phyloP scores from a whole-genome alignment of 2,113 vertebrate genomes.

The Haemorhous mexicanus region DNA sequence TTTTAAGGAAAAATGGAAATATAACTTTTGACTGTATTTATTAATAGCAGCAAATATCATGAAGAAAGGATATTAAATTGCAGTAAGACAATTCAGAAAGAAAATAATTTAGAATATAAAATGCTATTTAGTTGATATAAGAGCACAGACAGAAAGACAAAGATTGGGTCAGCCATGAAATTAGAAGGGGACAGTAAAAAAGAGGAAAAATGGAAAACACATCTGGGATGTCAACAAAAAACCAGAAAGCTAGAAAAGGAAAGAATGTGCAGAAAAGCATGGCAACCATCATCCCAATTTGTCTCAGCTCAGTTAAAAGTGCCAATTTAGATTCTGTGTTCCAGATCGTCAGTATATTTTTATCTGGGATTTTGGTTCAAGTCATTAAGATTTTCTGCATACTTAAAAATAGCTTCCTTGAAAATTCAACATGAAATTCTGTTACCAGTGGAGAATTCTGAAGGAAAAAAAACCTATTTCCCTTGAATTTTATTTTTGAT shows the following conservation, averaged over 20 bases:
- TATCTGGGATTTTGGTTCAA: conserved; percentile 64
- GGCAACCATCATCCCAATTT: conserved; percentile 55
- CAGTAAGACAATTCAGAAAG: neutral
- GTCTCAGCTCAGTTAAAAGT: conserved; percentile 46
- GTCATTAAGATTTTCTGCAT: conserved; percentile 67
- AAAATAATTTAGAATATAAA: neutral
- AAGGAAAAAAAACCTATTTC: neutral
- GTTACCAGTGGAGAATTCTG: conserved; percentile 14
- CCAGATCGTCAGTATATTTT: conserved; percentile 64
- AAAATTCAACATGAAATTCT: conserved; percentile 57
- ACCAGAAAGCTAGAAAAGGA: conserved; percentile 24
- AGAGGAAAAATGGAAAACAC: neutral
- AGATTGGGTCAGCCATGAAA: neutral
- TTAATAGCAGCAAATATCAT: neutral
- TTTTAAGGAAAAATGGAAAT: neutral
- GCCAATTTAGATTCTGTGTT: conserved; percentile 65
- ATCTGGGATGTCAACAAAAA: conserved; percentile 12
- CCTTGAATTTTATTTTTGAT: neutral
- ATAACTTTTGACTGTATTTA: neutral
- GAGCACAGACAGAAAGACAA: neutral
- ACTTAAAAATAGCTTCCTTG: conserved; percentile 56
- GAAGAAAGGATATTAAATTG: neutral
- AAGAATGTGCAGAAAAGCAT: conserved; percentile 38
- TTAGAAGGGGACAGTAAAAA: neutral
- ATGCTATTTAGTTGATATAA: neutral